phyloP scores from a whole-genome alignment of 2,113 vertebrate genomes.

The Trematocara unimaculatum region DNA sequence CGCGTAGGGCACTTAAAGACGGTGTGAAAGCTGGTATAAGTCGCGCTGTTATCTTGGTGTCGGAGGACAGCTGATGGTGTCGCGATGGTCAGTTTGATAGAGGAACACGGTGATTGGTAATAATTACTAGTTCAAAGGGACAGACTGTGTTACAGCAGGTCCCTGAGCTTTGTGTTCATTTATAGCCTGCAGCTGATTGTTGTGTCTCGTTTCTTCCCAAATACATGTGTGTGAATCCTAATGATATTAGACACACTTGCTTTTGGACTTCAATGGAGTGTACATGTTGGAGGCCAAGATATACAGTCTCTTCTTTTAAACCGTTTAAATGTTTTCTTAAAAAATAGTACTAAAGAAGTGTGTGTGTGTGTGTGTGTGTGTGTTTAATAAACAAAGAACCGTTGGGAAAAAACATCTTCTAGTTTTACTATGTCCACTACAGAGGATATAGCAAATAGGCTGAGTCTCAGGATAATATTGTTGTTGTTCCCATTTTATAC shows the following conservation, averaged over 20 bases:
- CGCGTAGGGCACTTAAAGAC: background rate
- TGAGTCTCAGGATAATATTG: background rate
- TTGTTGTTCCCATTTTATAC: background rate
- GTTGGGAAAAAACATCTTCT: background rate
- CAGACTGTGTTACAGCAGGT: background rate
- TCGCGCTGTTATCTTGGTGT: background rate
- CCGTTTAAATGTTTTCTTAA: background rate
- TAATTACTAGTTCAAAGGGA: background rate
- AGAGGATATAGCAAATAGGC: background rate
- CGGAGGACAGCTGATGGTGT: constrained; percentile 16
- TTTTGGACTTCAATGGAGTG: background rate
- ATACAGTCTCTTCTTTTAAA: background rate
- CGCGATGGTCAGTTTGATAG: background rate
- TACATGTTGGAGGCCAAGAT: background rate
- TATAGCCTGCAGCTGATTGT: background rate
- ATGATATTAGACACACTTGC: background rate
- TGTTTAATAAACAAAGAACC: background rate
- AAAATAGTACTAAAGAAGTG: background rate
- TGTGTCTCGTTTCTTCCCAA: background rate
- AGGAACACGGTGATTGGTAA: background rate
- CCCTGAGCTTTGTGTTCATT: background rate
- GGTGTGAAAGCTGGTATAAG: background rate
- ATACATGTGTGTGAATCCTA: background rate
- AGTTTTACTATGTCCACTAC: background rate
- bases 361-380: background rate